Conservation (phyloP, 2,113 vertebrate species). For the Chitala chitala region DNA sequence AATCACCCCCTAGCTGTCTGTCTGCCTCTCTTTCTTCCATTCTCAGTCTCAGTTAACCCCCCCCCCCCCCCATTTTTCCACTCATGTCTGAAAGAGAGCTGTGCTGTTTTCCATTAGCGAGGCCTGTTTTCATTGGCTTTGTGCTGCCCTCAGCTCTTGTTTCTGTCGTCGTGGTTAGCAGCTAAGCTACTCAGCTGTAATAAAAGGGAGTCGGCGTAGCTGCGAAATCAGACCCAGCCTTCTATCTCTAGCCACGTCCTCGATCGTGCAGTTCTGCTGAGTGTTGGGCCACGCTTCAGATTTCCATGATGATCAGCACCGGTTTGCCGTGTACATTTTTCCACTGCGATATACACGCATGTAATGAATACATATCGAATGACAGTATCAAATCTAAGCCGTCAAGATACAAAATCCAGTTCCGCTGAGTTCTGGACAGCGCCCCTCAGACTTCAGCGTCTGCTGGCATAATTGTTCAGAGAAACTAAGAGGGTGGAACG, state of each 20-base stretch:
- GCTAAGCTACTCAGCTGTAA: conserved; percentile 12
- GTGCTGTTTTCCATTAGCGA: conserved; percentile 1
- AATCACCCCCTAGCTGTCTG: background rate
- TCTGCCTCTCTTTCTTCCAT: background rate
- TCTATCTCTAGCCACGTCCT: background rate
- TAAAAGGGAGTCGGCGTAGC: background rate
- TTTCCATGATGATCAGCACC: background rate
- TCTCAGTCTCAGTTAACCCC: background rate
- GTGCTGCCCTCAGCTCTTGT: background rate
- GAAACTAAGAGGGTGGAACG: background rate
- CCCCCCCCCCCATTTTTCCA: background rate
- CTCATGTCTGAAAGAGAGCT: background rate
- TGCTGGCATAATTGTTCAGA: conserved; percentile 2
- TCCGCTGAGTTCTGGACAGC: conserved; percentile 36
- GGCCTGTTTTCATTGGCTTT: conserved; percentile 17
- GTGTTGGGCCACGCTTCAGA: background rate
- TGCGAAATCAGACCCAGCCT: background rate
- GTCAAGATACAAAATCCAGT: conserved; percentile 61
- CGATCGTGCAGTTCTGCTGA: background rate
- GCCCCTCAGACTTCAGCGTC: conserved; percentile 2
- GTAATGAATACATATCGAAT: conserved; percentile 43
- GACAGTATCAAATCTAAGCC: conserved; percentile 46
- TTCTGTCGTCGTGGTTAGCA: background rate
- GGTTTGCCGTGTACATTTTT: background rate
- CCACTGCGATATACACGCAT: conserved; percentile 12